These are phyloP conservation scores for Chamaetylas fuelleborni DNA, from an alignment of 2,113 vertebrate species.

Conservation along the genomic window DNA sequence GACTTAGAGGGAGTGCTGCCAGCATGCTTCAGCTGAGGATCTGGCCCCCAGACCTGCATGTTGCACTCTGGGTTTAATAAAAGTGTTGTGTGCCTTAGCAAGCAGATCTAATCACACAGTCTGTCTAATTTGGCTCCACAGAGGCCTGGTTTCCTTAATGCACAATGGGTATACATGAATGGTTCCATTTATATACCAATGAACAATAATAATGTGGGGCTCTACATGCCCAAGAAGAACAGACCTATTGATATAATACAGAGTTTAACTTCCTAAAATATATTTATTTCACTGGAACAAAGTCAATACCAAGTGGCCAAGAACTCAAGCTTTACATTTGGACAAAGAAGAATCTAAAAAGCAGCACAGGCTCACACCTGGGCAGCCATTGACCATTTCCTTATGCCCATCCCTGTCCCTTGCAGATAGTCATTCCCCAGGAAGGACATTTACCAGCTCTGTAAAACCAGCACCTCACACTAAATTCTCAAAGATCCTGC, in stretches of 20 bases:
- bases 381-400: background rate
- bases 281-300: background rate
- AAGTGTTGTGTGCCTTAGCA: background rate
- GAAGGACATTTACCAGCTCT: background rate
- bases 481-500: background rate
- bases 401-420: background rate
- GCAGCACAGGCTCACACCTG: background rate
- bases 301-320: background rate
- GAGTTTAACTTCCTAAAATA: background rate
- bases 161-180: background rate
- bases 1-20: background rate
- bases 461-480: background rate
- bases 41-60: background rate
- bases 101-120: background rate
- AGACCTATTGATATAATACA: background rate
- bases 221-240: background rate
- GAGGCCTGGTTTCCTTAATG: background rate
- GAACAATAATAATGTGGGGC: background rate
- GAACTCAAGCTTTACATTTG: background rate
- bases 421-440: background rate
- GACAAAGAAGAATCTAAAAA: background rate
- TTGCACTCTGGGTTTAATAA: background rate
- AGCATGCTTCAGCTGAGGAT: background rate
- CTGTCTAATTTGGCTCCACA: background rate
- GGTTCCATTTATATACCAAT: background rate